These are phyloP conservation scores for Brachystomella parvula DNA, from an alignment of 1,140 invertebrate genomes.

Conservation along the genomic window DNA sequence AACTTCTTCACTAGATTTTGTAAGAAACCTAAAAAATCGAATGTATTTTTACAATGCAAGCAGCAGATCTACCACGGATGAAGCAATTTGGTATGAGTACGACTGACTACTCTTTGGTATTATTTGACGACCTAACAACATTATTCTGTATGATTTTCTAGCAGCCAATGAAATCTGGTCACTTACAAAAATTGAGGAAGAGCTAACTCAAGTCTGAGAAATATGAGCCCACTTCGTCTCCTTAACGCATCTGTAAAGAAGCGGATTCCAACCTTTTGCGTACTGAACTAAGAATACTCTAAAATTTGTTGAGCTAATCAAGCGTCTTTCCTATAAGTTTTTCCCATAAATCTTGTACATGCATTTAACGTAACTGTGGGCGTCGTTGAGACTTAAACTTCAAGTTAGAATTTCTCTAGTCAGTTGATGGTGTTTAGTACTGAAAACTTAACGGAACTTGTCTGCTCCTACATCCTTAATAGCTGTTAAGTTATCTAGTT, in stretches of 20 bases:
- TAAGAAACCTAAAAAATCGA: slow-evolving; percentile 6
- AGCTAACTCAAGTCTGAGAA: slow-evolving; percentile 25
- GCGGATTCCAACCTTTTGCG: too few species aligned
- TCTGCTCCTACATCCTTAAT: too few species aligned
- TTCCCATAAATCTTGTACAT: too few species aligned
- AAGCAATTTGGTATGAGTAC: neutral
- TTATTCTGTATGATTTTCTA: neutral
- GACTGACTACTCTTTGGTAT: neutral
- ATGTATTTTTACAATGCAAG: slow-evolving; percentile 1
- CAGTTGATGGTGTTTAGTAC: too few species aligned
- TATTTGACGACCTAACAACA: neutral
- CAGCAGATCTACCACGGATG: slow-evolving; percentile 1
- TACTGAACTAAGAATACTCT: neutral
- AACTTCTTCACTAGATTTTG: slow-evolving; percentile 9
- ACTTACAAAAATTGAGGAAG: slow-evolving; percentile 33
- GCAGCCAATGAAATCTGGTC: slow-evolving; percentile 32
- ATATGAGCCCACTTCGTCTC: too few species aligned
- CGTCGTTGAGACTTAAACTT: too few species aligned
- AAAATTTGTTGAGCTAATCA: neutral
- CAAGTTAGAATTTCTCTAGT: too few species aligned
- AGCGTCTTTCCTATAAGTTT: neutral
- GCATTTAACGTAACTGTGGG: too few species aligned
- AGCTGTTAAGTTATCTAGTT: too few species aligned
- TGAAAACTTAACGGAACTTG: too few species aligned
- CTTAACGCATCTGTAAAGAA: too few species aligned